Evolutionary conservation across 2,113 vertebrate species (phyloP).

Genomic region (Lethenteron camtschaticum): DNA sequence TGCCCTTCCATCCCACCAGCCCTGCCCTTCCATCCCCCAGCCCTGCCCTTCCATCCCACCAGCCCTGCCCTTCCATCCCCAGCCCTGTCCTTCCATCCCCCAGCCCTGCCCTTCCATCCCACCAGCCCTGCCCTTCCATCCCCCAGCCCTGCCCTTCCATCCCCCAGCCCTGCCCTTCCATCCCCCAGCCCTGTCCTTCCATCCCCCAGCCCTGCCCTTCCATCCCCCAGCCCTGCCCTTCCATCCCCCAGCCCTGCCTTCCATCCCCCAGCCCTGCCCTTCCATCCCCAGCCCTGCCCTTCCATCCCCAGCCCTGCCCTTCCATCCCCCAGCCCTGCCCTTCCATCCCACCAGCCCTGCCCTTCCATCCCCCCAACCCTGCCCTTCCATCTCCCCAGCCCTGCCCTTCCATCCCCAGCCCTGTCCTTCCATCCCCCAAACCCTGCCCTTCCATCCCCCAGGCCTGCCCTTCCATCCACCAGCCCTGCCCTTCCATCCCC

Average conservation of each 20-base stretch:
- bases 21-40: background rate
- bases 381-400: background rate
- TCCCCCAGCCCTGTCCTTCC: no score
- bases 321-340: background rate
- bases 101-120: background rate
- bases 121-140: background rate
- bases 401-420: background rate
- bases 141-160: background rate
- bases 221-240: background rate
- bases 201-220: background rate
- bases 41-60: background rate
- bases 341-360: background rate
- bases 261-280: background rate
- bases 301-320: background rate
- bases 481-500: background rate
- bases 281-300: background rate
- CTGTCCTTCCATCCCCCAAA: background rate
- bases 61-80: background rate
- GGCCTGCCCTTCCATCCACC: background rate
- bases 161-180: background rate
- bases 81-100: background rate
- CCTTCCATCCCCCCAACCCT: no score
- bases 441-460: background rate
- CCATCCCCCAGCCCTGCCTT: background rate
- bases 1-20: background rate